These are phyloP conservation scores for Nomada fucata DNA, from an alignment of 2,888 invertebrate genomes.

Conservation along the genomic window DNA sequence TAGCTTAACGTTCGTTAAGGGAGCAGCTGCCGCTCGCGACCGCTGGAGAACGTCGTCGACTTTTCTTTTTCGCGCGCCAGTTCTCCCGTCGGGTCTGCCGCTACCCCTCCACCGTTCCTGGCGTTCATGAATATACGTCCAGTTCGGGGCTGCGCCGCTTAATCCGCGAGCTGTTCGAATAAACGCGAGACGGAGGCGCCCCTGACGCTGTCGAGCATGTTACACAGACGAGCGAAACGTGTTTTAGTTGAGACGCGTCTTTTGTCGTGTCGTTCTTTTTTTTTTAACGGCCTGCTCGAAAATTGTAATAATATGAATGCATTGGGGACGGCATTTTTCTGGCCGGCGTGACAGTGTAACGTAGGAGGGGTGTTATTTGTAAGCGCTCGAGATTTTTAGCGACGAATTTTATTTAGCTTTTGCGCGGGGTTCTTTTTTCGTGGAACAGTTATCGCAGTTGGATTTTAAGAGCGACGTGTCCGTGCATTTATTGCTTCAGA, in stretches of 20 bases:
- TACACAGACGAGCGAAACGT: not conserved
- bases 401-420: too few relatives aligned
- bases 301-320: too few relatives aligned
- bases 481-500: too few relatives aligned
- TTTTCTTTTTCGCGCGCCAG: slow-evolving; percentile 62
- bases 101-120: not conserved
- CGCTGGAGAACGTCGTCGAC: slow-evolving; percentile 66
- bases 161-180: slow-evolving; percentile 25
- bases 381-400: not conserved
- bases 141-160: slow-evolving; percentile 16
- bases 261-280: not conserved
- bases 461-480: too few relatives aligned
- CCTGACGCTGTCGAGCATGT: not conserved
- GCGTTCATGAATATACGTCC: slow-evolving; percentile 35
- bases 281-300: too few relatives aligned
- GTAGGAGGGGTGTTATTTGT: not conserved
- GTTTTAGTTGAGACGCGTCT: not conserved
- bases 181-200: not conserved
- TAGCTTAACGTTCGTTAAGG: slow-evolving; percentile 72
- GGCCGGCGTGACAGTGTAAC: too few relatives aligned
- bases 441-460: too few relatives aligned
- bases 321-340: too few relatives aligned
- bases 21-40: slow-evolving; percentile 70
- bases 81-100: slow-evolving; percentile 24
- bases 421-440: too few relatives aligned